Evolutionary conservation across 2,113 vertebrate genomes (phyloP), one percentile per base, ranked within the genome.

Genomic region (Rhynchomys soricoides): DNA sequence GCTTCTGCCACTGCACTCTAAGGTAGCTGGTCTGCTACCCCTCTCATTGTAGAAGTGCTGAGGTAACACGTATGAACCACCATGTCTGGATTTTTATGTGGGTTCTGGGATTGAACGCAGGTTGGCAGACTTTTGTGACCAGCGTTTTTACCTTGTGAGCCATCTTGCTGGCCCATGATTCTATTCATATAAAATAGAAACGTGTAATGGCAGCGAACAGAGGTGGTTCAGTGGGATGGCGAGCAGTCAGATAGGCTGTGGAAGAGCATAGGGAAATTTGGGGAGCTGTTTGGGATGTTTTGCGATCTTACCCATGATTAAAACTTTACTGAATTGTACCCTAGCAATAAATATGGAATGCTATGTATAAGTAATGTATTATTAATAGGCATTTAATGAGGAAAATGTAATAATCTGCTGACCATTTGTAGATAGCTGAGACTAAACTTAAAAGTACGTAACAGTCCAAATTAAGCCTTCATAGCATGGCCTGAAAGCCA

Each of bases 111-210:
- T 31, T 62, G n/a, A 64, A 43, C 15, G 64, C 26, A 45, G 12
- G 81, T 83, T 12, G 0, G 37, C 57, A 29, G 81, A n/a, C n/a
- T 83, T 83, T 9, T 29, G 24, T 85, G 57, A 68, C 22, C 62
- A 45, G 24, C 16, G 31, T 57, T 85, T 64, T 45, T 85, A 64
- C 15, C 15, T 31, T 64, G 13, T 85, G 57, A 64, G 7, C 57
- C 57, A 31, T 64, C 82, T 29, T 45, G 40, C 13, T 62, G 26
- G 57, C 40, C 77, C 57, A 29, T 64, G 59, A 34, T 31, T 64
- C 59, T 45, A 31, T 93, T 93, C 75, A 68, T 34, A 62, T 75
- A 40, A 96, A 95, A 48, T 43, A 87, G 48, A 81, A 70, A 91
- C 48, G 45, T 93, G 37, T n/a, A 78, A 31, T 55, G 71, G 73